phyloP scores from a whole-genome alignment of 2,888 invertebrate species.

The Volucella zonaria region DNA sequence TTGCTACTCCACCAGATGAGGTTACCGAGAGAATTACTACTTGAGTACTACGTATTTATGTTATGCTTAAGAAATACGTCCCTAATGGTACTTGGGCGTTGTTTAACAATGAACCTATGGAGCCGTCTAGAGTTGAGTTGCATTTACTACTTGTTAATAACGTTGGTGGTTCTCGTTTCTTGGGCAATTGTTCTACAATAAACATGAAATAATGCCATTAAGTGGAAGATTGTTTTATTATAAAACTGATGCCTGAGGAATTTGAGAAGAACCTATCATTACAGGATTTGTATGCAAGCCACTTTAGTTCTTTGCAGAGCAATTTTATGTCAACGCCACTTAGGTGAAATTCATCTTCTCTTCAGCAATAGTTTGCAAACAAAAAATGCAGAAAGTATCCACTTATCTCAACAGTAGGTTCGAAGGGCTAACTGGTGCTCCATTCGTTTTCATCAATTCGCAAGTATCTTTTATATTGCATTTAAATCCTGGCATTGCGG shows the following conservation, averaged over 20 bases:
- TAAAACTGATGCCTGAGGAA: conserved; percentile 5
- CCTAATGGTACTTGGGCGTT: conserved; percentile 26
- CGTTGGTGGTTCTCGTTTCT: too few species aligned
- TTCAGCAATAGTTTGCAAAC: neutral
- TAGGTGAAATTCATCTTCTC: neutral
- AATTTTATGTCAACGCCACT: neutral
- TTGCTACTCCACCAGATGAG: neutral
- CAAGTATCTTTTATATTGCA: too few species aligned
- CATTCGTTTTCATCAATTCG: too few species aligned
- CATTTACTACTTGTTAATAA: too few species aligned
- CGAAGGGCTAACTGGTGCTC: too few species aligned
- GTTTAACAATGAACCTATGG: conserved; percentile 17
- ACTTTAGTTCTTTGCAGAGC: neutral
- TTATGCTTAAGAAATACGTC: conserved; percentile 18
- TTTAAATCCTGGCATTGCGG: conserved; percentile 24
- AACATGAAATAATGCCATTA: neutral
- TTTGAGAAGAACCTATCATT: too few species aligned
- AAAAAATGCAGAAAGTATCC: too few species aligned
- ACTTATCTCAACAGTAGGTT: too few species aligned
- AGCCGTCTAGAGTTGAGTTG: neutral
- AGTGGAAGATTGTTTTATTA: conserved; percentile 6
- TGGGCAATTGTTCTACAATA: too few species aligned
- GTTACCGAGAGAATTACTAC: conserved; percentile 8
- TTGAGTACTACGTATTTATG: conserved; percentile 46
- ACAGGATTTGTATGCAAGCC: too few species aligned